phyloP scores from a whole-genome alignment of 1,140 invertebrate genomes.

The Grapholita molesta region DNA sequence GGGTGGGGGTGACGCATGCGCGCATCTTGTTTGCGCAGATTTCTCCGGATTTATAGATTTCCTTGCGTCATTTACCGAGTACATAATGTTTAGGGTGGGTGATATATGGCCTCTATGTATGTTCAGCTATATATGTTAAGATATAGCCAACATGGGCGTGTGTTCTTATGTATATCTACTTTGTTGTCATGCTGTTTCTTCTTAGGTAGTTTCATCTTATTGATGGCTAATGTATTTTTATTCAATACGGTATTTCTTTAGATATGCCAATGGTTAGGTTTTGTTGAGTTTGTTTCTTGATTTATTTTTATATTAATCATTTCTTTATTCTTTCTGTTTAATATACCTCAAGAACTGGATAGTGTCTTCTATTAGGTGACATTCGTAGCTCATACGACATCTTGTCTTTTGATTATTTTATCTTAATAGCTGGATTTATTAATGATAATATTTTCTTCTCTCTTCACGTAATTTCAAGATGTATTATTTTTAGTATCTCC shows the following conservation, averaged over 20 bases:
- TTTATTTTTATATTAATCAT: no score
- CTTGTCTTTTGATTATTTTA: no score
- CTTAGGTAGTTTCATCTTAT: neutral
- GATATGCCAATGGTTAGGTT: neutral
- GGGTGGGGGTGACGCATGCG: slow-evolving; percentile 47
- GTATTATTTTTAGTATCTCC: no score
- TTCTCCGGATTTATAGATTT: slow-evolving; percentile 44
- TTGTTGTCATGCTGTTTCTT: neutral
- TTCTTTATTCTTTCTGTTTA: no score
- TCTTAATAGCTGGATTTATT: no score
- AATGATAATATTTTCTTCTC: no score
- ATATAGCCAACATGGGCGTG: neutral
- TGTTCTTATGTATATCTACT: neutral
- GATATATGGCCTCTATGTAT: neutral
- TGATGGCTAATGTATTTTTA: neutral
- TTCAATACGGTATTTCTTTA: neutral
- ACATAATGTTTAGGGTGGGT: neutral
- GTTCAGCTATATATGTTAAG: neutral
- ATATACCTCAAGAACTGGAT: no score
- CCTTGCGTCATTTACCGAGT: slow-evolving; percentile 2
- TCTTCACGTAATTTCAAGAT: no score
- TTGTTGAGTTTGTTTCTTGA: neutral
- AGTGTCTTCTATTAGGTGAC: no score
- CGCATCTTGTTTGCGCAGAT: slow-evolving; percentile 44
- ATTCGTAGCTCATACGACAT: no score